Evolutionary conservation across 2,113 vertebrate genomes (phyloP), one percentile per base, ranked within the genome.

Genomic region (Rhizomys pruinosus): DNA sequence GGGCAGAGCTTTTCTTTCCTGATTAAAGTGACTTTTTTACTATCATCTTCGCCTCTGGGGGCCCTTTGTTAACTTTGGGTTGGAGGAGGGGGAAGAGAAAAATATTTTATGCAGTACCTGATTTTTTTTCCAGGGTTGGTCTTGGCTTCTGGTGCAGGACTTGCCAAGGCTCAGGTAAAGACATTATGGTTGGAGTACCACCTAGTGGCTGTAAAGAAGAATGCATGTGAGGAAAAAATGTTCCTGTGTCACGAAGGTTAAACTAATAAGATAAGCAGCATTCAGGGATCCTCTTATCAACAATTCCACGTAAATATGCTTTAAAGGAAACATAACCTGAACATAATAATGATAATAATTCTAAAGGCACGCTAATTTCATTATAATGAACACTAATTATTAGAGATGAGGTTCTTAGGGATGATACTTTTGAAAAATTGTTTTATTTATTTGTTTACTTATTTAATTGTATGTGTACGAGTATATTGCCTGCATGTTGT

Each of bases 201-300:
- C 57, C 96, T 96, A 84, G 92, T 93, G 97, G 92, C 5, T 0
- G 4, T 4, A 2, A 17, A n/a, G 39, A 94, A 23, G 1, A 95
- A 19, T 94, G 84, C 55, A 23, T 44, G 29, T 42, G 15, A 37
- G 32, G 23, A 52, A 74, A 47, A 7, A 52, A 20, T 3, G 5
- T 2, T 10, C 16, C 34, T 13, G 89, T 61, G 22, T 32, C 25
- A 39, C 8, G 29, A 61, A n/a, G 25, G 20, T n/a, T 34, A 73
- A 37, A 66, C 2, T n/a, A 20, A 17, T 32, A 23, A 44, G 25
- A 19, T 80, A 44, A 90, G 78, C 0, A 42, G 39, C 27, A 17
- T 20, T 66, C 47, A n/a, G 27, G 5, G 3, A 13, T 74, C 32
- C 2, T 17, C 19, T 17, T 55, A 72, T 39, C 27, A 79, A 78